Evolutionary conservation across 2,113 vertebrate species (phyloP), one percentile per base, ranked within the genome.

Genomic region (Emberiza fucata): DNA sequence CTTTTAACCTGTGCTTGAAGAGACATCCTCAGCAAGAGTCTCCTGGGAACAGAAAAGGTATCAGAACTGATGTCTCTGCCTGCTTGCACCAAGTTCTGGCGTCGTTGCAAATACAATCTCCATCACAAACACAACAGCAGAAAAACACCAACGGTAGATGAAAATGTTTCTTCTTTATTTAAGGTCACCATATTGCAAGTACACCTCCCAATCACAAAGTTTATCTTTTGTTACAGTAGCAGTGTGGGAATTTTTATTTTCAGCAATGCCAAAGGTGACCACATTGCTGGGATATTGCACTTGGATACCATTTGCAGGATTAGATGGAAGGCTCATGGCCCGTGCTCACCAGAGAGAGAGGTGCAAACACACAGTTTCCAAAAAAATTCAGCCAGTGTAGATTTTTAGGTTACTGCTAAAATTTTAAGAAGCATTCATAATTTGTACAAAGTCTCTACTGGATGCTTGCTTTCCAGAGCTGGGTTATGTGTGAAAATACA

Each of bases 291-390:
- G 21, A 8, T 6, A 23, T 0, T 7, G 22, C 45, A 20, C 17
- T 7, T 42, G 31, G 59, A 6, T 8, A 40, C 16, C 19, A 2
- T 0, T 1, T 2, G 8, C 57, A 56, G 6, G 6, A 25, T 11
- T 1, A 12, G 10, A 60, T 5, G 8, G 33, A 80, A 68, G 39
- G 66, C 20, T 59, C 9, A 6, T 6, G 9, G 21, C 27, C 42
- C n/a, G 19, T 1, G 21, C 53, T 44, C 45, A 24, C 42, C 37
- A 51, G 22, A 66, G 24, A 31, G 16, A 14, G 7, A 40, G 14
- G 45, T 20, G 31, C 31, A 28, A 73, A 39, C 31, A n/a, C 11
- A 4, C 4, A 45, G 28, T 18, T 78, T 50, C 14, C 51, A 50
- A 54, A 37, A 37, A 20, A 68, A 39, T 19, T 25, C 24, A 29